Evolutionary conservation across 2,888 invertebrate species (phyloP).

Genomic region (Parthenolecanium corni): DNA sequence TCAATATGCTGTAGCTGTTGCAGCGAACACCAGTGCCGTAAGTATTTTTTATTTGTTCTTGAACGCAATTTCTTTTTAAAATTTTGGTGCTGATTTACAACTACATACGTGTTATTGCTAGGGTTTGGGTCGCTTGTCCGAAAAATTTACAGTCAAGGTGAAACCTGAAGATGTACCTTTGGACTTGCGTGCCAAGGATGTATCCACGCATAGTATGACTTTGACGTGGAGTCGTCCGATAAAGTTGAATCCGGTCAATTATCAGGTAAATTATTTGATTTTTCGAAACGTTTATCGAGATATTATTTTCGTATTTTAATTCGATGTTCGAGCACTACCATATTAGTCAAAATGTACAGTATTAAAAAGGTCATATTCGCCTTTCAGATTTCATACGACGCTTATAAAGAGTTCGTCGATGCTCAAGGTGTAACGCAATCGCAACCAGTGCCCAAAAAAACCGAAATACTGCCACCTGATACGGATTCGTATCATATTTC

Average conservation of each 20-base stretch:
- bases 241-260: slow-evolving; percentile 73
- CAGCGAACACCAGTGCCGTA: slow-evolving; percentile 61
- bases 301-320: too few relatives aligned
- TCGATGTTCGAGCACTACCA: too few relatives aligned
- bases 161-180: slow-evolving; percentile 88
- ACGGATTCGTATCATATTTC: slow-evolving; percentile 65
- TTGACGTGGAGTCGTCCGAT: slow-evolving; percentile 83
- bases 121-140: slow-evolving; percentile 73
- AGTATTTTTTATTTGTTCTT: slow-evolving; percentile 16
- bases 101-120: slow-evolving; percentile 28
- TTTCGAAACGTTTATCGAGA: too few relatives aligned
- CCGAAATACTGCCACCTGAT: slow-evolving; percentile 59
- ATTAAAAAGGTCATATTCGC: too few relatives aligned
- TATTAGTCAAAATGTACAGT: too few relatives aligned
- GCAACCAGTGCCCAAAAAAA: slow-evolving; percentile 61
- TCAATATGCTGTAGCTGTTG: slow-evolving; percentile 81
- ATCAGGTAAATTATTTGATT: slow-evolving; percentile 50
- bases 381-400: slow-evolving; percentile 66
- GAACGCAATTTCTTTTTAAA: not conserved
- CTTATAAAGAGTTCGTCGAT: slow-evolving; percentile 86
- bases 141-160: slow-evolving; percentile 76
- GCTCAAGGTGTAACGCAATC: slow-evolving; percentile 86
- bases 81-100: not conserved
- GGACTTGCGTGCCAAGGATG: slow-evolving; percentile 74
- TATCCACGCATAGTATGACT: slow-evolving; percentile 87